A percentile compares a stretch with the other conserved stretches of the same genome.
Conservation (phyloP, 2,797 vertebrate genomes). For the Lagocephalus sceleratus region DNA sequence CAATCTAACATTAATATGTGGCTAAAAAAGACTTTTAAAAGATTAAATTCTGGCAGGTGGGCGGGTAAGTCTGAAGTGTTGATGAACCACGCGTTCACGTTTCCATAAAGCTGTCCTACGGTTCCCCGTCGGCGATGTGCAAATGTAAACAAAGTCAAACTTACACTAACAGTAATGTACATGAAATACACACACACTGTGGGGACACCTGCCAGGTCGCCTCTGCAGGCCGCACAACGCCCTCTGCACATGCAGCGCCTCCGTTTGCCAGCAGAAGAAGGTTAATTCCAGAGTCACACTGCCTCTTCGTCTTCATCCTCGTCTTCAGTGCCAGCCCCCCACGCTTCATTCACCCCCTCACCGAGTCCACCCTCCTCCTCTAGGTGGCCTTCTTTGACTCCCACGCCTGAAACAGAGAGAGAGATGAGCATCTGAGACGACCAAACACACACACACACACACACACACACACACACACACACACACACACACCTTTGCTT, state of each 20-base stretch:
- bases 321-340: conserved; percentile 20
- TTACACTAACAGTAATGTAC: conserved; percentile 29
- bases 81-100: conserved; percentile 43
- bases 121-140: conserved; percentile 38
- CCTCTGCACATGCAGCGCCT: conserved; percentile 23
- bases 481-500: conserved; percentile 86
- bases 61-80: conserved; percentile 25
- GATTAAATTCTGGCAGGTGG: too few species aligned
- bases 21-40: too few species aligned
- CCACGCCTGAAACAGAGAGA: conserved; percentile 86
- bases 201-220: conserved; percentile 21
- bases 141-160: conserved; percentile 52
- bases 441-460: not conserved
- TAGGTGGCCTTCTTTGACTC: conserved; percentile 92
- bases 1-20: too few species aligned
- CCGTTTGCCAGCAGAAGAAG: conserved; percentile 14
- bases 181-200: conserved; percentile 36
- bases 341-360: conserved; percentile 7
- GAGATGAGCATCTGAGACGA: conserved; percentile 18
- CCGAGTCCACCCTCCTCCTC: conserved; percentile 16
- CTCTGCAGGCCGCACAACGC: conserved; percentile 39
- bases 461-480: not conserved
- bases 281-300: conserved; percentile 8
- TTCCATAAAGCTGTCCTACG: conserved; percentile 28
- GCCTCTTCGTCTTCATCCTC: conserved; percentile 9